These are phyloP conservation scores for Schizopygopsis malacanthus DNA, from an alignment of 2,797 vertebrate species.

Conservation along the genomic window DNA sequence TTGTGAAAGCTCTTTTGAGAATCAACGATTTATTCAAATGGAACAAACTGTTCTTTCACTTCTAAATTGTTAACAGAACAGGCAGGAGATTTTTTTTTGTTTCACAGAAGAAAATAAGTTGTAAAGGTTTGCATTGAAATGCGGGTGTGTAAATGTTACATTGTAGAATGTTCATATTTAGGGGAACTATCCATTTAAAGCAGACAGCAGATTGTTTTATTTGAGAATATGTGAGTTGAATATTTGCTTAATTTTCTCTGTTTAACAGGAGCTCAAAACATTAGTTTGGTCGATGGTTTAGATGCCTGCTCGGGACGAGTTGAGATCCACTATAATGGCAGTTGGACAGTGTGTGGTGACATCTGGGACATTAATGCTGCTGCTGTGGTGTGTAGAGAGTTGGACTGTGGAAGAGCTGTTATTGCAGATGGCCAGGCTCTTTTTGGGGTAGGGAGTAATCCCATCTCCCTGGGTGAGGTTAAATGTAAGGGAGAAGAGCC, in stretches of 20 bases:
- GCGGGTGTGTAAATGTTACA: not conserved
- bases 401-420: constrained; percentile 47
- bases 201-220: not conserved
- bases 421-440: not conserved
- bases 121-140: not conserved
- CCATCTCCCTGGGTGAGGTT: constrained; percentile 3
- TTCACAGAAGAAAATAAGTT: not conserved
- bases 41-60: no score
- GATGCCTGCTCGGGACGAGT: constrained; percentile 45
- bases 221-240: not conserved
- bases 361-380: constrained; percentile 41
- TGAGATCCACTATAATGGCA: not conserved
- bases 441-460: not conserved
- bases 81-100: not conserved
- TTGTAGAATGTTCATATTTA: not conserved
- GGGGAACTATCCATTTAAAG: not conserved
- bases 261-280: not conserved
- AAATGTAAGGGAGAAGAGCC: not conserved
- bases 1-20: no score
- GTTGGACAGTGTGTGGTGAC: constrained; percentile 42
- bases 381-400: constrained; percentile 43
- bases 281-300: constrained; percentile 26
- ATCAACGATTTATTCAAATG: no score
- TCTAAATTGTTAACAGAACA: no score
- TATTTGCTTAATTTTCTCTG: not conserved